Percentiles rank a stretch among this genome's conserved stretches.
phyloP scores from a whole-genome alignment of 1,140 invertebrate species.

The Protaetia brevitarsis region DNA sequence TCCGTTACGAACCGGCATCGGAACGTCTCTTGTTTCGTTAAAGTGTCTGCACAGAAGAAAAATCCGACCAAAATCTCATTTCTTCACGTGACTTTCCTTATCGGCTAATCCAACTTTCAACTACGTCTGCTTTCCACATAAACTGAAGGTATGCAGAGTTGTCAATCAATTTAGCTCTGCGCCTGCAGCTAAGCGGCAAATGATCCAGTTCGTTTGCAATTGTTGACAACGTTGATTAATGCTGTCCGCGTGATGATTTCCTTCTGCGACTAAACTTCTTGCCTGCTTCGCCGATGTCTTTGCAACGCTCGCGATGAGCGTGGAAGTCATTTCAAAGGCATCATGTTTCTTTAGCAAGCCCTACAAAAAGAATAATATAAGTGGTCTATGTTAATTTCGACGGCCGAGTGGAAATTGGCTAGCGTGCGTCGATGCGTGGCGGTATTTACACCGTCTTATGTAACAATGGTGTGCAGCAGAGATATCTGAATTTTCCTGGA shows the following conservation, averaged over 20 bases:
- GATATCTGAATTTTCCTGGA: no score
- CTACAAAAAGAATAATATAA: not conserved
- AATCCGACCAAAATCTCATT: slow-evolving; percentile 92
- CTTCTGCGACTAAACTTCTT: slow-evolving; percentile 76
- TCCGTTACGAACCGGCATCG: no score
- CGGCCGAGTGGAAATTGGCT: no score
- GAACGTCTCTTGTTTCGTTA: slow-evolving; percentile 98
- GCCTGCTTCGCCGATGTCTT: slow-evolving; percentile 84
- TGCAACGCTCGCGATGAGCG: slow-evolving; percentile 90
- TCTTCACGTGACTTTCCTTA: slow-evolving; percentile 94
- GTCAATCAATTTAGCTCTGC: slow-evolving; percentile 87
- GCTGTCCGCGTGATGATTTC: slow-evolving; percentile 90
- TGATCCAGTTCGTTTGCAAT: slow-evolving; percentile 80
- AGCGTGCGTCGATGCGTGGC: no score
- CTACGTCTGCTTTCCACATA: slow-evolving; percentile 99
- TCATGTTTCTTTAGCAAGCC: slow-evolving; percentile 92
- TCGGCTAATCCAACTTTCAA: slow-evolving; percentile 99
- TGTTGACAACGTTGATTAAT: slow-evolving; percentile 84
- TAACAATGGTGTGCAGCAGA: no score
- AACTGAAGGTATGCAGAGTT: slow-evolving; percentile 98
- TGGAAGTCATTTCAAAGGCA: slow-evolving; percentile 95
- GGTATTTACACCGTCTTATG: no score
- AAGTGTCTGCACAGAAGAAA: slow-evolving; percentile 94
- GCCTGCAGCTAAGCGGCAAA: slow-evolving; percentile 78
- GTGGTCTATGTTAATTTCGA: not conserved